Conservation (phyloP, 2,888 invertebrate species). For the Odontomyia ornata region DNA sequence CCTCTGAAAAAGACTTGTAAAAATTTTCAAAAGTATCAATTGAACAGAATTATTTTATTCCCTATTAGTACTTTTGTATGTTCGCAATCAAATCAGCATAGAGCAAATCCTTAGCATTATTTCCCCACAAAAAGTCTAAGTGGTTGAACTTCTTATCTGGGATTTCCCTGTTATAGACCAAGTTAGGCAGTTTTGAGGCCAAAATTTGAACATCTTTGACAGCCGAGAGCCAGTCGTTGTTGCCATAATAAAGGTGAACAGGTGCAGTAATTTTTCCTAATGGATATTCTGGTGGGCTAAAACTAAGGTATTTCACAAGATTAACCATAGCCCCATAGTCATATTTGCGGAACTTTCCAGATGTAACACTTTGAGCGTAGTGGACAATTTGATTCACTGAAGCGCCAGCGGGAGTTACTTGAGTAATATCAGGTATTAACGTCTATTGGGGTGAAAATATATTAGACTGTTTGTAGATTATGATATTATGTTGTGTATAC, state of each 20-base stretch:
- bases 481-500: constrained; percentile 8
- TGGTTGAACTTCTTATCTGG: constrained; percentile 66
- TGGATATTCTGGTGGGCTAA: constrained; percentile 67
- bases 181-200: constrained; percentile 37
- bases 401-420: constrained; percentile 75
- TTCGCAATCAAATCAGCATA: constrained; percentile 35
- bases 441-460: constrained; percentile 65
- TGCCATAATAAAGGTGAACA: constrained; percentile 70
- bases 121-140: constrained; percentile 67
- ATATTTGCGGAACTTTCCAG: constrained; percentile 67
- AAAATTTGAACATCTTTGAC: constrained; percentile 63
- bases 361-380: constrained; percentile 71
- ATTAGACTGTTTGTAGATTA: neutral
- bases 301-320: constrained; percentile 64
- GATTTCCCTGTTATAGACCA: constrained; percentile 60
- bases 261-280: constrained; percentile 67
- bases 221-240: constrained; percentile 69
- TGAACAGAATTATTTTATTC: too few species aligned
- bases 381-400: constrained; percentile 76
- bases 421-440: constrained; percentile 72
- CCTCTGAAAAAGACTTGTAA: too few species aligned
- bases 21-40: too few species aligned
- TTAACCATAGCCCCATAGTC: constrained; percentile 66
- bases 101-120: constrained; percentile 48
- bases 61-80: constrained; percentile 27